These are phyloP conservation scores for Aplysina aerophoba DNA, from an alignment of 37 sponge, comb jelly and placozoan species.

Conservation along the genomic window DNA sequence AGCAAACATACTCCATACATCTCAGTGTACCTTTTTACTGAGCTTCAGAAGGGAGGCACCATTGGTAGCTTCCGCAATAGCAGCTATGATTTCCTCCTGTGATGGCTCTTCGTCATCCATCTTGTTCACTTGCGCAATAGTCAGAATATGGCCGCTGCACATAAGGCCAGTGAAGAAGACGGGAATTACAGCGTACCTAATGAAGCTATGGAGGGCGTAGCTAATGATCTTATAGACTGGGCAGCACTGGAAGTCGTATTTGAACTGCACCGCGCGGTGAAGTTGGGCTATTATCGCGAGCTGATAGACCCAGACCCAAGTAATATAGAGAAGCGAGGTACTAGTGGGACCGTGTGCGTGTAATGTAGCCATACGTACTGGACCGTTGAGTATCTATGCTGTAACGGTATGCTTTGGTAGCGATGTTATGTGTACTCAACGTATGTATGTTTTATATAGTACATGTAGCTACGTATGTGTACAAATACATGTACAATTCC, in stretches of 20 bases:
- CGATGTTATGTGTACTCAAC: too few relatives aligned
- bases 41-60: constrained; percentile 83
- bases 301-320: constrained; percentile 63
- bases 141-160: too few relatives aligned
- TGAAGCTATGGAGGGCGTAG: constrained; percentile 15
- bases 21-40: constrained; percentile 55
- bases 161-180: too few relatives aligned
- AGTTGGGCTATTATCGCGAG: constrained; percentile 74
- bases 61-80: constrained; percentile 48
- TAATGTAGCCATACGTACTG: too few relatives aligned
- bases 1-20: too few relatives aligned
- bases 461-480: too few relatives aligned
- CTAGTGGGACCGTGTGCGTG: constrained; percentile 1
- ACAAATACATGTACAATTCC: too few relatives aligned
- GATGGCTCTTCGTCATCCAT: neutral
- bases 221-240: constrained; percentile 73
- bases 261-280: constrained; percentile 84
- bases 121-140: too few relatives aligned
- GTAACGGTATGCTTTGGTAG: too few relatives aligned
- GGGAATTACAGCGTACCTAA: too few relatives aligned
- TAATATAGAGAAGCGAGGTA: neutral
- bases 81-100: neutral
- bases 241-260: constrained; percentile 69
- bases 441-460: too few relatives aligned
- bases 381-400: too few relatives aligned